These are phyloP conservation scores for Spialia ferax DNA, from an alignment of 2,888 invertebrate species.

Conservation along the genomic window DNA sequence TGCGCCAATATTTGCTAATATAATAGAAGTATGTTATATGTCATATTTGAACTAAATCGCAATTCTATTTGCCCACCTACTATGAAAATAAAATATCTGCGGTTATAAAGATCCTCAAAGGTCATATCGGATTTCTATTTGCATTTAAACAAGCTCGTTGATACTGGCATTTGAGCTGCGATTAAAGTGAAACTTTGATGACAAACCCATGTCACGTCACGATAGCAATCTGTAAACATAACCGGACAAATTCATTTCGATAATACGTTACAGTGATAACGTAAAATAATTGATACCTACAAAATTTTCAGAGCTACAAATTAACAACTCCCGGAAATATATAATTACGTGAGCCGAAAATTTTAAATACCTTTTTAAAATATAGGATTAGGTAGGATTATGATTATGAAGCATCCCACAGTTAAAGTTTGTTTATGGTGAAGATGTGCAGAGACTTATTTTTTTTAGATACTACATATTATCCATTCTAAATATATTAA, in stretches of 20 bases:
- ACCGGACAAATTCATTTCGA: background rate
- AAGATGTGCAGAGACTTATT: too few relatives aligned
- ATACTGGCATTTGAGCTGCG: slow-evolving; percentile 12
- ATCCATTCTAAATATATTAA: too few relatives aligned
- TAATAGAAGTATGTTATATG: background rate
- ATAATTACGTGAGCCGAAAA: too few relatives aligned
- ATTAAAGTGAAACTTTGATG: slow-evolving; percentile 11
- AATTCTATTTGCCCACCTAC: background rate
- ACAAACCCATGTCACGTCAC: slow-evolving; percentile 10
- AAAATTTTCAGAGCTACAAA: slow-evolving; percentile 1
- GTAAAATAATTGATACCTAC: background rate
- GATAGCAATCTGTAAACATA: slow-evolving; percentile 7
- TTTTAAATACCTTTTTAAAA: too few relatives aligned
- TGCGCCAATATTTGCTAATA: too few relatives aligned
- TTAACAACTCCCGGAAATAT: too few relatives aligned
- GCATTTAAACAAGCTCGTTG: slow-evolving; percentile 39
- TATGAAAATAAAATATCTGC: background rate
- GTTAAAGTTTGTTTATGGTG: too few relatives aligned
- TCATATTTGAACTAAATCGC: background rate
- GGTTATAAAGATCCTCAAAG: background rate
- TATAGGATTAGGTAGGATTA: too few relatives aligned
- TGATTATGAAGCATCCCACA: too few relatives aligned
- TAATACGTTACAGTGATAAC: slow-evolving; percentile 5
- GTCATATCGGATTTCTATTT: slow-evolving; percentile 33
- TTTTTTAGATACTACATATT: too few relatives aligned